Percentiles rank a stretch among this genome's conserved stretches.
Evolutionary conservation across 2,113 vertebrate genomes (phyloP).

Genomic region (Zosterops pallidus): DNA sequence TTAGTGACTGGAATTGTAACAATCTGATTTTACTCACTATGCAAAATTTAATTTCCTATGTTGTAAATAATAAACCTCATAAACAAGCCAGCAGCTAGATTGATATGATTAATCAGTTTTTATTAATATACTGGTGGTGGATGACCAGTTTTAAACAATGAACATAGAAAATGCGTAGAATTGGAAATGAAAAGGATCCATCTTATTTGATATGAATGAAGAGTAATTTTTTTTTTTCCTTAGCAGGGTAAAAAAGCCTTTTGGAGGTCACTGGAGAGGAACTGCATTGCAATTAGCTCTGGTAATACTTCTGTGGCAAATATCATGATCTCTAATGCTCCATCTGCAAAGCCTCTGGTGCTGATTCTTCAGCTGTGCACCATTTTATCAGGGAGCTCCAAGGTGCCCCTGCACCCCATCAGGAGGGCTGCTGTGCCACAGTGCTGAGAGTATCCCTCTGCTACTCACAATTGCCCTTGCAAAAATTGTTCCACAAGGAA

Average conservation of each 20-base stretch:
- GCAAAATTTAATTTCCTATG: slow-evolving; percentile 3
- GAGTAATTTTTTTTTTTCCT: not conserved
- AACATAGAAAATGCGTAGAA: not conserved
- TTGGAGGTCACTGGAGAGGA: not conserved
- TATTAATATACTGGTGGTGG: not conserved
- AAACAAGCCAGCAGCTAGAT: not conserved
- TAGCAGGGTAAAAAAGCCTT: not conserved
- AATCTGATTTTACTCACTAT: not conserved
- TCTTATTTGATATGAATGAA: not conserved
- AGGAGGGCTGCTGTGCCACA: not conserved
- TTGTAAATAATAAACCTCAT: slow-evolving; percentile 7
- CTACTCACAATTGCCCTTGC: not conserved
- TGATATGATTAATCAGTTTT: slow-evolving; percentile 9
- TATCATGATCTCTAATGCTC: not conserved
- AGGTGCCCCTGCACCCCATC: not conserved
- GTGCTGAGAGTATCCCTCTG: not conserved
- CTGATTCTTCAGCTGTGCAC: not conserved
- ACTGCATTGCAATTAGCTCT: not conserved
- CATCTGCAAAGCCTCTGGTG: not conserved
- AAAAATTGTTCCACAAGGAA: not conserved
- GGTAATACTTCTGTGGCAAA: not conserved
- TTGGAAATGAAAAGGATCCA: not conserved
- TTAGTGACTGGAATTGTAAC: slow-evolving; percentile 20
- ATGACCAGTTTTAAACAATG: not conserved
- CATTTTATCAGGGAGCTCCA: not conserved